These are phyloP conservation scores for Nasonovia ribisnigri DNA, from an alignment of 2,888 invertebrate genomes.

Conservation along the genomic window DNA sequence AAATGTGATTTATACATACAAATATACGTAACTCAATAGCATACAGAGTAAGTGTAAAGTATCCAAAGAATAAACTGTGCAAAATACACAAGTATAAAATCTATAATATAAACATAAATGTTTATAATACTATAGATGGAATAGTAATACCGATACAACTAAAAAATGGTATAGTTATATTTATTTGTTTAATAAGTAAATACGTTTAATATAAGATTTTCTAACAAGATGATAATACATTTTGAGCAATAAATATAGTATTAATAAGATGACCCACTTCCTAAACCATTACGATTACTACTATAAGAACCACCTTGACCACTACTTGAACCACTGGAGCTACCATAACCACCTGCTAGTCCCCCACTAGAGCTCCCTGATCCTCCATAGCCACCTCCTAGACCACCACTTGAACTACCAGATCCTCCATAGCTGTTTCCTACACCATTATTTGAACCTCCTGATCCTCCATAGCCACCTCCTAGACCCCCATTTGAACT, in stretches of 20 bases:
- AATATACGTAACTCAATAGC: conserved; percentile 15
- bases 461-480: neutral
- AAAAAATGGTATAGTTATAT: neutral
- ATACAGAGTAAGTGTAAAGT: conserved; percentile 1
- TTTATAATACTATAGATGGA: neutral
- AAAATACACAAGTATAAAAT: conserved; percentile 11
- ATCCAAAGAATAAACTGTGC: conserved; percentile 23
- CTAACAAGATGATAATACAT: conserved; percentile 22
- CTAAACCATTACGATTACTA: conserved; percentile 53
- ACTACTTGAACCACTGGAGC: conserved; percentile 34
- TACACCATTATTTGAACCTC: conserved; percentile 67
- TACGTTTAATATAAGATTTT: neutral
- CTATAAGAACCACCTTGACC: conserved; percentile 54
- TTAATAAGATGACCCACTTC: conserved; percentile 61
- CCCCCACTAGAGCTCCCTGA: conserved; percentile 40
- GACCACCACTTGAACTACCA: conserved; percentile 68
- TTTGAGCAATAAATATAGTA: conserved; percentile 61
- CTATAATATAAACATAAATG: neutral
- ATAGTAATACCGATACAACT: neutral
- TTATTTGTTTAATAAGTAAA: neutral
- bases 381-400: conserved; percentile 37
- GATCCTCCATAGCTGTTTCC: conserved; percentile 69
- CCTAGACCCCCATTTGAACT: conserved; percentile 6
- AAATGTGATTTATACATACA: neutral
- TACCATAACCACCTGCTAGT: conserved; percentile 35